A percentile compares a stretch with the other conserved stretches of the same genome.
phyloP scores from a whole-genome alignment of 2,113 vertebrate species.

The Rafetus swinhoei region DNA sequence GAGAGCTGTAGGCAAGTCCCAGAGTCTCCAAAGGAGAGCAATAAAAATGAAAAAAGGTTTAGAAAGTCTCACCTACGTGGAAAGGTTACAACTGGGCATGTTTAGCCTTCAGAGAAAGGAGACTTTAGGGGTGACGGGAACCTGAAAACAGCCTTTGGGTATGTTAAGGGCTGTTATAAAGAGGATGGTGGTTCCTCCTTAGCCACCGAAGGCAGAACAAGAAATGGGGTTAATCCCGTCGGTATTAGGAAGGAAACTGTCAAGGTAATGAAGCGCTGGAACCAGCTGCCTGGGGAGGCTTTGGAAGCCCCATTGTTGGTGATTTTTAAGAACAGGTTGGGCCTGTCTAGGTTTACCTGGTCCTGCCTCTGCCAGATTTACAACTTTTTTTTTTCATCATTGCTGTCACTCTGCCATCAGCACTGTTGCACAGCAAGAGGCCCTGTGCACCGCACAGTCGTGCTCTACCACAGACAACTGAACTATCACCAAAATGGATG shows the following conservation, averaged over 20 bases:
- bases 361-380: slow-evolving; percentile 6
- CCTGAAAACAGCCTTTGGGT: background rate
- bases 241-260: background rate
- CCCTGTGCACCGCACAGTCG: background rate
- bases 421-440: background rate
- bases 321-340: background rate
- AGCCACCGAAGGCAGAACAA: background rate
- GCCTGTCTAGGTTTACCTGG: background rate
- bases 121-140: background rate
- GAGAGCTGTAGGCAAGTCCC: background rate
- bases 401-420: slow-evolving; percentile 57
- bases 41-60: background rate
- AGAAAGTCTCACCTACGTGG: background rate
- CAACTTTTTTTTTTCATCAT: slow-evolving; percentile 57
- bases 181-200: background rate
- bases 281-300: background rate
- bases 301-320: background rate
- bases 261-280: background rate
- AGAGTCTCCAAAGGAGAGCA: background rate
- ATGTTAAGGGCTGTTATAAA: background rate
- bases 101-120: background rate
- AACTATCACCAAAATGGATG: background rate
- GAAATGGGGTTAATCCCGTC: too few relatives aligned
- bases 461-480: background rate
- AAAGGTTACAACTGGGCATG: background rate